Percentiles rank a stretch among this genome's conserved stretches.
phyloP scores from a whole-genome alignment of 2,888 invertebrate genomes.

The Lycia hirtaria region DNA sequence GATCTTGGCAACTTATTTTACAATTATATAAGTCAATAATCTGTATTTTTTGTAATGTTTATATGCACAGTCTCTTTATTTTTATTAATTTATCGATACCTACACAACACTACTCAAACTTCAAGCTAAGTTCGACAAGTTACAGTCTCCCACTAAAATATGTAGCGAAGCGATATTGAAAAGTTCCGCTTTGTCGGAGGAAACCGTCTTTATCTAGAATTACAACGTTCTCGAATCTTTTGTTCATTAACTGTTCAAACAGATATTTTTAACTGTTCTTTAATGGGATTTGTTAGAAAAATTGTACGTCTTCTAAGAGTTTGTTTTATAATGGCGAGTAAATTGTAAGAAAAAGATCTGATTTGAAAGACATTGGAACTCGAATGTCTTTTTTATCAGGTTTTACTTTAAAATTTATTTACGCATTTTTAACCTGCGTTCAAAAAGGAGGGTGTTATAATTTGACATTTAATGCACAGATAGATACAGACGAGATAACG shows the following conservation, averaged over 20 bases:
- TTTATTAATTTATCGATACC: constrained; percentile 19
- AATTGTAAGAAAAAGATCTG: not conserved
- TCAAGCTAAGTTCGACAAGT: constrained; percentile 76
- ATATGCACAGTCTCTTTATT: not conserved
- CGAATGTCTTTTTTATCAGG: too few relatives aligned
- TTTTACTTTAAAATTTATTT: not conserved
- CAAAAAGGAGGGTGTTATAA: too few relatives aligned
- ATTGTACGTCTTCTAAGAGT: constrained; percentile 9
- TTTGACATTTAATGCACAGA: too few relatives aligned
- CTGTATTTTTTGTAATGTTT: not conserved
- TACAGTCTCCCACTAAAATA: constrained; percentile 77
- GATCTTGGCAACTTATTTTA: too few relatives aligned
- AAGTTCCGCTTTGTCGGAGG: constrained; percentile 68
- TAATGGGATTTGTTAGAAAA: constrained; percentile 35
- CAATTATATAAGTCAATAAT: too few relatives aligned
- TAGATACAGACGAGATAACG: too few relatives aligned
- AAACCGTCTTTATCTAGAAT: constrained; percentile 58
- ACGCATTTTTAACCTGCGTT: too few relatives aligned
- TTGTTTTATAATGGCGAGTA: not conserved
- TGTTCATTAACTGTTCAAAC: constrained; percentile 49
- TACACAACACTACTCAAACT: constrained; percentile 48
- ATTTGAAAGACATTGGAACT: too few relatives aligned
- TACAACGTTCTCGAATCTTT: constrained; percentile 49
- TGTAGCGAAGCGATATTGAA: constrained; percentile 81
- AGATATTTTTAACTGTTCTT: constrained; percentile 41